Evolutionary conservation across 1,140 invertebrate genomes (phyloP).

Genomic region (Brachystomella parvula): DNA sequence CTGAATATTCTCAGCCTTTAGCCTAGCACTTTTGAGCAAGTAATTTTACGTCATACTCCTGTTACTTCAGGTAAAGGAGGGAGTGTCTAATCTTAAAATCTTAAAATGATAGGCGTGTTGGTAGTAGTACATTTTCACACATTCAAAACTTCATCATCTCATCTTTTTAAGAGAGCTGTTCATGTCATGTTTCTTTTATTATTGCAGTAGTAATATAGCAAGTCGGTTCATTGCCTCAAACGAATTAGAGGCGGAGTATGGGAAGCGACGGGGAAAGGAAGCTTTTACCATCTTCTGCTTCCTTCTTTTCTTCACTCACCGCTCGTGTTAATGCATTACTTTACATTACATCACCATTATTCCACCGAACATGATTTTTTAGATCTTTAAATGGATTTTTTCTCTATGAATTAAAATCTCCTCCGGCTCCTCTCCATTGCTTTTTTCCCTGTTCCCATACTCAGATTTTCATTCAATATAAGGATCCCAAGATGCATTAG

Average conservation of each 20-base stretch:
- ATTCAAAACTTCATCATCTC: not conserved
- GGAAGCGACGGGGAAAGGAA: not conserved
- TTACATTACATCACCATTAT: not conserved
- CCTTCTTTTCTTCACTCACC: not conserved
- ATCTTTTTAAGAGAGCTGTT: not conserved
- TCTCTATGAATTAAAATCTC: too few relatives aligned
- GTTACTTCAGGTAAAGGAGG: too few relatives aligned
- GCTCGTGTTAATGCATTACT: not conserved
- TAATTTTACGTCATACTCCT: too few relatives aligned
- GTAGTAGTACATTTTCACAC: not conserved
- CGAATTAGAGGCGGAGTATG: not conserved
- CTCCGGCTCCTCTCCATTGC: too few relatives aligned
- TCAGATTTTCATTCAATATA: too few relatives aligned
- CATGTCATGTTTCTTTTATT: not conserved
- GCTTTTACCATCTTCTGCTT: not conserved
- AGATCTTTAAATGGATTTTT: too few relatives aligned
- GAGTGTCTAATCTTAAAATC: too few relatives aligned
- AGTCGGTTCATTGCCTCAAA: not conserved
- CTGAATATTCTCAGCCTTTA: too few relatives aligned
- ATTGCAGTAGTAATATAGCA: not conserved
- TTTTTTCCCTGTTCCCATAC: too few relatives aligned
- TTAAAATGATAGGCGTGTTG: too few relatives aligned
- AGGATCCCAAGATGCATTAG: too few relatives aligned
- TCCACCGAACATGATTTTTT: constrained; percentile 2
- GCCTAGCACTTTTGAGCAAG: too few relatives aligned